Evolutionary conservation across 2,797 vertebrate species (phyloP).

Genomic region (Gallirallus australis): DNA sequence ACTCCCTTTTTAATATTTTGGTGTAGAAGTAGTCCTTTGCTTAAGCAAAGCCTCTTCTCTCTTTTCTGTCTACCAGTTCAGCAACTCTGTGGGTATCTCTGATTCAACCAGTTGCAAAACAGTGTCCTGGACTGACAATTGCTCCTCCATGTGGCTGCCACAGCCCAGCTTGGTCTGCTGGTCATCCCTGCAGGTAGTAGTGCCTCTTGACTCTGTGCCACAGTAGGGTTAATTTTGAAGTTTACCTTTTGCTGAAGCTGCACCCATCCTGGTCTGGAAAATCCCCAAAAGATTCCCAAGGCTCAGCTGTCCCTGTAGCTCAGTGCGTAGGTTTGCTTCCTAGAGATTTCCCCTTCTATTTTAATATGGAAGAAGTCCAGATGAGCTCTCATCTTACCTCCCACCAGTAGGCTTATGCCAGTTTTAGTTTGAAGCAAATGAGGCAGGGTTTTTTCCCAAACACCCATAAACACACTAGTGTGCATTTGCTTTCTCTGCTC

Average conservation of each 20-base stretch:
- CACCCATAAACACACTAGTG: background rate
- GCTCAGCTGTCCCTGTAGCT: background rate
- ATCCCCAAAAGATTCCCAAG: background rate
- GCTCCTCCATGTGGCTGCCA: fast-evolving
- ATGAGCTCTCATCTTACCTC: background rate
- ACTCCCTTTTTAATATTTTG: background rate
- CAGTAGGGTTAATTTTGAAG: background rate
- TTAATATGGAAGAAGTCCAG: conserved; percentile 3
- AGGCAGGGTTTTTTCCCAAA: background rate
- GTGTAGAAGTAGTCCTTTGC: background rate
- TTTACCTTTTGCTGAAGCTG: background rate
- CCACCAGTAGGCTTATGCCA: background rate
- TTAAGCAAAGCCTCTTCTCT: background rate
- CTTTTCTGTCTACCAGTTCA: background rate
- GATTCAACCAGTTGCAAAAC: background rate
- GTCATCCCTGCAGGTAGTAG: background rate
- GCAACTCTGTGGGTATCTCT: background rate
- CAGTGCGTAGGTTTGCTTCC: background rate
- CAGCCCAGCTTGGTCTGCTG: fast-evolving
- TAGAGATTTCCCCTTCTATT: background rate
- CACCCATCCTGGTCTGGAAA: background rate
- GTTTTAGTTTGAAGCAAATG: background rate
- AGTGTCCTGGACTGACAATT: background rate
- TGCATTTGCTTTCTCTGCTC: background rate
- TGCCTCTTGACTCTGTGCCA: background rate